Evolutionary conservation across 2,888 invertebrate genomes (phyloP).

Genomic region (Chymomyza procnemis): DNA sequence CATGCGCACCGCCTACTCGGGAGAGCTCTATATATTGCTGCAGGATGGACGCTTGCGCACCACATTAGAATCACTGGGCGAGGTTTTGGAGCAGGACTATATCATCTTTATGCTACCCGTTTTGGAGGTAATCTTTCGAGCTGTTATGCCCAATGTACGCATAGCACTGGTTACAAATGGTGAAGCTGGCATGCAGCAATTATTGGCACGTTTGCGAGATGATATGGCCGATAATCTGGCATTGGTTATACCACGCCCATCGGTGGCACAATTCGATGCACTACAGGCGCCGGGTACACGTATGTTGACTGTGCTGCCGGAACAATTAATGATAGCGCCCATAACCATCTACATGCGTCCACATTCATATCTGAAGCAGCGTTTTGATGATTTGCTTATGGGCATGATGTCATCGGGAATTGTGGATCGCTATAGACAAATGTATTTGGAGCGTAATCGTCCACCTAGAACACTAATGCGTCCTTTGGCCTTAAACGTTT

Average conservation of each 20-base stretch:
- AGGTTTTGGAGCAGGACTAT: constrained; percentile 57
- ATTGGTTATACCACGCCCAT: constrained; percentile 44
- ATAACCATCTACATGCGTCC: constrained; percentile 69
- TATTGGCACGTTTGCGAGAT: constrained; percentile 34
- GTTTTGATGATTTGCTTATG: constrained; percentile 55
- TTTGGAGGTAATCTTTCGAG: constrained; percentile 34
- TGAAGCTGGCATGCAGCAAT: not conserved
- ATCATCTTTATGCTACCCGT: constrained; percentile 50
- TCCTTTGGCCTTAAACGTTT: constrained; percentile 55
- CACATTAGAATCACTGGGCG: constrained; percentile 44
- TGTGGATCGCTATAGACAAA: constrained; percentile 46
- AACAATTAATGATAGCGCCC: constrained; percentile 56
- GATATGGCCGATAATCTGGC: constrained; percentile 11
- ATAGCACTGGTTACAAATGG: not conserved
- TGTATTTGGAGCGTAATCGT: constrained; percentile 51
- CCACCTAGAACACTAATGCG: constrained; percentile 15
- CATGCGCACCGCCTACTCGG: constrained; percentile 68
- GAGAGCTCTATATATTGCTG: constrained; percentile 67
- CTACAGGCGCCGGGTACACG: not conserved
- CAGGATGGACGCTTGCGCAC: constrained; percentile 64
- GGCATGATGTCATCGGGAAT: constrained; percentile 66
- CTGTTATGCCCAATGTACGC: constrained; percentile 12
- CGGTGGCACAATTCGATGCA: constrained; percentile 48
- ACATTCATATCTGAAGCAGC: constrained; percentile 60
- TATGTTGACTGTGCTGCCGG: constrained; percentile 41